Evolutionary conservation across 2,113 vertebrate species (phyloP), one percentile per base, ranked within the genome.

Genomic region (Poeciliopsis turrubarensis): DNA sequence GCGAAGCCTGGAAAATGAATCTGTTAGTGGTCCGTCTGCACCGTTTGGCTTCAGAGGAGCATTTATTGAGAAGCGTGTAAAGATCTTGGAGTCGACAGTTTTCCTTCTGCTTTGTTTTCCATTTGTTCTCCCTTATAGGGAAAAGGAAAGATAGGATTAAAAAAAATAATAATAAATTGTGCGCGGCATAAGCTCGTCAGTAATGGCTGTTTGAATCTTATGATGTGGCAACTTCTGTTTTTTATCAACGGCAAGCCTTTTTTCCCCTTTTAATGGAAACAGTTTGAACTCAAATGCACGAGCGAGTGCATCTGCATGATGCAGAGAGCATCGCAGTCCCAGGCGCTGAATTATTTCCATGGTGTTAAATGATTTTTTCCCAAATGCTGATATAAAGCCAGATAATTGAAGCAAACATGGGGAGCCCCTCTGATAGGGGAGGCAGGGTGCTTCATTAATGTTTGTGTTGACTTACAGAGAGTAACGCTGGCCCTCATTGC

Each of bases 361-460:
- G 17, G 47, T 75, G 70, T 81, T 86, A 78, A 87, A 76, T 25
- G 4, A 68, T 72, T 51, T 41, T 22, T 29, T 44, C 65, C 64
- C 68, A 65, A 13, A 67, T 63, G 62, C 87, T 78, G 32, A 86
- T 86, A 79, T 84, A 80, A 83, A 82, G 75, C 65, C 80, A 86
- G 89, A 82, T 92, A 92, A 92, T 90, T 91, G 87, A 88, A 74
- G 80, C 75, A 84, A 91, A 87, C 84, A 83, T 77, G 82, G 83
- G 79, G 62, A 2, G 72, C 72, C 72, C 77, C 76, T 87, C 74
- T 81, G 75, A 81, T 78, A 68, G 70, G 62, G 70, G 79, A 73
- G 75, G 78, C 77, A 78, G 83, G 62, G 77, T 39, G 81, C 83
- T 91, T 90, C 82, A 89, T 92, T 89, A 87, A 83, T 85, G 82